A percentile compares a stretch with the other conserved stretches of the same genome.
Conservation (phyloP, 2,113 vertebrate genomes). For the Xyliphius kryptos region DNA sequence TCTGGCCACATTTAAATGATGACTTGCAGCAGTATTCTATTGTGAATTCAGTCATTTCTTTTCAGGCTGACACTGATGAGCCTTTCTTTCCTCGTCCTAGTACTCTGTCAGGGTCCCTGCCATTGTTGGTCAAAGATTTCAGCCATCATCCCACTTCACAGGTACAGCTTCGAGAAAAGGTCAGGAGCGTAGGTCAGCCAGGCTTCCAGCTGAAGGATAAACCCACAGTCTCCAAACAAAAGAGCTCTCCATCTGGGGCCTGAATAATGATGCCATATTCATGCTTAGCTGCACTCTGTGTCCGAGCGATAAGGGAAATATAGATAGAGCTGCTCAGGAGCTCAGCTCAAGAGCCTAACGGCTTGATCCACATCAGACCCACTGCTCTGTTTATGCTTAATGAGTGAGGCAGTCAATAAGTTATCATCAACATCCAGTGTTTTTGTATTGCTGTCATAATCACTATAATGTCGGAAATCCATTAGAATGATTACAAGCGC, state of each 20-base stretch:
- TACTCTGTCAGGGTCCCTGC: slow-evolving; percentile 34
- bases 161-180: slow-evolving; percentile 46
- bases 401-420: slow-evolving; percentile 25
- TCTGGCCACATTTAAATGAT: slow-evolving; percentile 18
- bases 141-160: slow-evolving; percentile 39
- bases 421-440: slow-evolving; percentile 19
- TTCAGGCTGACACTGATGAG: slow-evolving; percentile 26
- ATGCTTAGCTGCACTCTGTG: slow-evolving; percentile 54
- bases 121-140: slow-evolving; percentile 43
- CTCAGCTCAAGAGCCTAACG: slow-evolving; percentile 21
- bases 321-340: slow-evolving; percentile 43
- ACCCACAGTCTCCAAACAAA: slow-evolving; percentile 49
- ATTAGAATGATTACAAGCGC: slow-evolving; percentile 3
- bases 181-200: slow-evolving; percentile 51
- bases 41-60: slow-evolving; percentile 23
- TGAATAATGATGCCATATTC: slow-evolving; percentile 61
- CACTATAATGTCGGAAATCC: slow-evolving; percentile 2
- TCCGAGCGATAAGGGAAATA: slow-evolving; percentile 62
- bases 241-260: slow-evolving; percentile 55
- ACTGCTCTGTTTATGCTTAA: slow-evolving; percentile 15
- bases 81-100: slow-evolving; percentile 6
- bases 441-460: slow-evolving; percentile 12
- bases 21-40: slow-evolving; percentile 23
- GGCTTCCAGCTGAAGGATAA: slow-evolving; percentile 21
- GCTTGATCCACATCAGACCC: slow-evolving; percentile 29